Base-by-base conservation (phyloP, 2,888 invertebrate species). In the Harpalus rubripes region DNA sequence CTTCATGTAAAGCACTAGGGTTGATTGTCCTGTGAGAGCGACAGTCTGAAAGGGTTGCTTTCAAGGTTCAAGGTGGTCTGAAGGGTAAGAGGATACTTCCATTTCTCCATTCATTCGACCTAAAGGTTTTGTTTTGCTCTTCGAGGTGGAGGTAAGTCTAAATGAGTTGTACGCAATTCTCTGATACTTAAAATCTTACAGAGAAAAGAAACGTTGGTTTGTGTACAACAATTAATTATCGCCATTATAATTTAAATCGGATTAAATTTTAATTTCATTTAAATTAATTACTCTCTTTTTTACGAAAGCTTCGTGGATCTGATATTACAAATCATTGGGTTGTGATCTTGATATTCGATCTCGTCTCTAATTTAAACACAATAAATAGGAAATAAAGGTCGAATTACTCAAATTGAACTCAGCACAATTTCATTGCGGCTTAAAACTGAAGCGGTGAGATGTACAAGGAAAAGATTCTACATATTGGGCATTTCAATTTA, bases 61-160 rank as follows among this genome's bases (percentile, higher is more conserved):
- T 56, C 74, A 74, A 22, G 74, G 18, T 52, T 56, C 74, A 74
- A 74, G 74, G 74, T 74, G 74, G 74, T 74, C 74, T 74, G 74
- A 44, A 74, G 74, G 74, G 22, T 44, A 56, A 44, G 74, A 74
- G 74, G 44, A 44, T 68, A 68, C 39, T 68, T 72, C 15, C 32
- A n/a, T 7, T 52, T 5, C 44, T 1, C 22, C 44, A 44, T 44
- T 44, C 44, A 68, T 63, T 10, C 22, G 3, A 26, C 32, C 68
- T 15, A 5, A 32, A 32, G 26, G 63, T 63, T 63, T 63, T 52
- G 44, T 52, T 6, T 10, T 7, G 63, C 63, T 22, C 16, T 15
- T 59, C 18, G 4, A 59, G 18, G 63, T 63, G 8, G 16, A 59
- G 18, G 63, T 63, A 18, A 10, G n/a, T 39, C 32, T 68, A 68